Base-by-base conservation (phyloP, 2,888 invertebrate species). In the Glyphotaelius pellucidus region DNA sequence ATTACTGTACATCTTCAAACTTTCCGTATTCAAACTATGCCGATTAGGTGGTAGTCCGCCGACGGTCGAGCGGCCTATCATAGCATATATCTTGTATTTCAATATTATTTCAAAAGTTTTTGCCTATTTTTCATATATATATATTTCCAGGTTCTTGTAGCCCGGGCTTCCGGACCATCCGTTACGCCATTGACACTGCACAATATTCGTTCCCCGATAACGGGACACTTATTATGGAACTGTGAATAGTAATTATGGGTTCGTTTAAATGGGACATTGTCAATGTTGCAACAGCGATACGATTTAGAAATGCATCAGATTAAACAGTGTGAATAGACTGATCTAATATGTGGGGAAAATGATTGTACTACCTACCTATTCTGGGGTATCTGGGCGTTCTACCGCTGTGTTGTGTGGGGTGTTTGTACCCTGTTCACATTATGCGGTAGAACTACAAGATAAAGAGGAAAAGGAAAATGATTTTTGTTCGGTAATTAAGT, bases 261-360 rank as follows among this genome's bases (percentile, higher is more conserved):
- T 67, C 35, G 83, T 90, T 89, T 90, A 88, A 91, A 90, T 92
- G 42, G 83, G 38, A 89, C 86, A 87, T 83, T 90, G 90, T 88
- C 90, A 90, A 91, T 89, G 89, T 91, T 80, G 88, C 42, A 79
- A 42, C 42, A 25, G 80, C 85, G 35, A 81, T 38, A 84, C 90
- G 35, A 91, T 91, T 91, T 91, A 67, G 90, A 84, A 91, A 86
- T 80, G 90, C 84, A 90, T 90, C 90, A 90, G 90, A 91, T 92
- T 90, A 92, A 92, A 89, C 81, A 89, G 89, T 91, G 67, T 86
- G 80, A 90, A 92, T 90, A 90, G 38, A 11, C 80, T 35, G 81
- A 52, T 87, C n/a, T 87, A 87, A 42, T 89, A n/a, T 67, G 67
- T 67, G 67, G 67, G 67, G 67, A 67, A 67, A 25, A 67, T 67